Conservation (phyloP, 2,797 vertebrate genomes). For the Lepus oiostolus region DNA sequence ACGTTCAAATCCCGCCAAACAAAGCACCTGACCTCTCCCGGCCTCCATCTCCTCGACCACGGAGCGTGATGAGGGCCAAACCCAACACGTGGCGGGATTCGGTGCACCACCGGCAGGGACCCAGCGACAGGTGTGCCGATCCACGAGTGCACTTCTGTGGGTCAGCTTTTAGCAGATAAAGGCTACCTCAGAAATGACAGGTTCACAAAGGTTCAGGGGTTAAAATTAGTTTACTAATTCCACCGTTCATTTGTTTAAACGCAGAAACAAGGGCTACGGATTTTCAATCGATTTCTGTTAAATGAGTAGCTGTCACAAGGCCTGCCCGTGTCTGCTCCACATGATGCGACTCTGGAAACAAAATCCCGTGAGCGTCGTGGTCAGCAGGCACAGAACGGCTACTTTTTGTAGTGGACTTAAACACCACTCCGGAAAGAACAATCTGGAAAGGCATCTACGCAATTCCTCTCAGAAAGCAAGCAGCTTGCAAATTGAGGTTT, state of each 20-base stretch:
- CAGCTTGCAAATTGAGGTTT: not conserved
- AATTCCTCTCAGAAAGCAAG: not conserved
- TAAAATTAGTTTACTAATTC: constrained; percentile 70
- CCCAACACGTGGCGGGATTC: not conserved
- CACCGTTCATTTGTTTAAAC: constrained; percentile 43
- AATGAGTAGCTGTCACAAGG: not conserved
- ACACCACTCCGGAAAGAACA: not conserved
- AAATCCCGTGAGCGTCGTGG: not conserved
- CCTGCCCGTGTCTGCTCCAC: not conserved
- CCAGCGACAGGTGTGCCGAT: not conserved
- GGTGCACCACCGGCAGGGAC: fast-evolving
- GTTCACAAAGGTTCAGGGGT: constrained; percentile 36
- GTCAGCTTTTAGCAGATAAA: not conserved
- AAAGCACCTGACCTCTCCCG: not conserved
- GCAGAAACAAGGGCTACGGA: constrained; percentile 24
- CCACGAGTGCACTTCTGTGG: not conserved
- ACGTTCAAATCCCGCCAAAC: constrained; percentile 1
- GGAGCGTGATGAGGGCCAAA: not conserved
- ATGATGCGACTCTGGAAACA: not conserved
- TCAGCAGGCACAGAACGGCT: not conserved
- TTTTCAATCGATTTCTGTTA: constrained; percentile 78
- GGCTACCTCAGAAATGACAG: constrained; percentile 29
- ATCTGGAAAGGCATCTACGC: not conserved
- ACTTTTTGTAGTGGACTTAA: not conserved
- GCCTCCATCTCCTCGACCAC: not conserved